Base-by-base conservation (phyloP, 1,140 invertebrate genomes). In the Drosophila erecta region DNA sequence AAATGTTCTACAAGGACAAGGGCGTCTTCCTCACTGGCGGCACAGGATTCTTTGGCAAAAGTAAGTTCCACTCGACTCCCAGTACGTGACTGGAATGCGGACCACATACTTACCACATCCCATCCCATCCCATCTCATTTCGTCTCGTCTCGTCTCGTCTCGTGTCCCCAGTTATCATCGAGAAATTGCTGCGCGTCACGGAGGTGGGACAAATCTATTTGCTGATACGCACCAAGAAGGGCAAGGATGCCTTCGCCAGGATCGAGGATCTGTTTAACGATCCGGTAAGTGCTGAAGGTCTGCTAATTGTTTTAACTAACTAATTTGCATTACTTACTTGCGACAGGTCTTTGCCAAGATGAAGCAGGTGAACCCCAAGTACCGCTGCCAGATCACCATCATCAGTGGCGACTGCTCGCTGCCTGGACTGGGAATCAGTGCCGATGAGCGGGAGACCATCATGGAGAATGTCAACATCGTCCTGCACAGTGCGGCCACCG, bases 401-500 rank as follows among this genome's bases (percentile, higher is more conserved):
- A 93, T 95, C 33, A 93, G 93, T 22, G 95, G 95, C 1, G 94
- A 95, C 44, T 93, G 94, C 38, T 92, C 92, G 27, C 69, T 94
- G 33, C 93, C 94, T 0, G 94, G 94, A 0, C 84, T 98, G 1
- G 97, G 96, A 5, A 93, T 98, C 4, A 94, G 92, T 15, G 90
- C 94, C 1, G 92, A 94, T 40, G 95, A 97, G 43, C 81, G 89
- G 6, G 81, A 90, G 61, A 76, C 81, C 12, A 78, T 92, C 37
- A 70, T 90, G 49, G 87, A 92, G 70, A 91, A 94, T 91, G 89
- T 94, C 2, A 94, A 95, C 44, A 94, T 98, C 62, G 96, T 99
- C 6, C 96, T 98, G 90, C 97, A 99, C 89, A 96, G 95, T 17
- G 98, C 97, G 0, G 97, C 97, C 1, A 97, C 97, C 1, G 94